Evolutionary conservation across 2,797 vertebrate genomes (phyloP).

Genomic region (Aphelocoma californica): DNA sequence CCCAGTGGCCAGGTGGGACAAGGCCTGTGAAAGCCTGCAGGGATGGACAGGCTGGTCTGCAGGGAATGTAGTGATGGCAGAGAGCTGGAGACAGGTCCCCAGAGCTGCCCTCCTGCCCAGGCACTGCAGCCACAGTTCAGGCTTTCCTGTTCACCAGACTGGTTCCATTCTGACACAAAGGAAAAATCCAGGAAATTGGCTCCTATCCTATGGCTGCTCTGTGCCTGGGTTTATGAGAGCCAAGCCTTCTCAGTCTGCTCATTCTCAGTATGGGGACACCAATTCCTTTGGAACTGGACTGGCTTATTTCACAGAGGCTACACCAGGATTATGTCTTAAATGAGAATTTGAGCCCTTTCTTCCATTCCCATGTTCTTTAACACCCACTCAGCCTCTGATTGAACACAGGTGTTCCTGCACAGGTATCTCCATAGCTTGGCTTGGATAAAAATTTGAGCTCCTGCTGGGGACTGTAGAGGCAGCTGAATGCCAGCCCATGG

Average conservation of each 20-base stretch:
- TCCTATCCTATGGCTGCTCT: neutral
- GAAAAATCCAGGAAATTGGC: neutral
- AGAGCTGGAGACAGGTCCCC: neutral
- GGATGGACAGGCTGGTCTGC: neutral
- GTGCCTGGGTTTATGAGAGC: neutral
- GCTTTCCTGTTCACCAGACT: neutral
- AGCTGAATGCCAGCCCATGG: neutral
- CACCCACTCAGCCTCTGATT: neutral
- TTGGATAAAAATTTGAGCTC: neutral
- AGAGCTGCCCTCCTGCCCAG: neutral
- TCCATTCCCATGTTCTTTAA: neutral
- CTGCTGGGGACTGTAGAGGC: neutral
- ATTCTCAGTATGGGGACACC: neutral
- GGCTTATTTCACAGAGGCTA: neutral
- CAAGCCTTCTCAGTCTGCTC: neutral
- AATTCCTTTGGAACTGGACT: neutral
- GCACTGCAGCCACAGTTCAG: neutral
- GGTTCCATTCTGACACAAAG: neutral
- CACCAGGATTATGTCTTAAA: neutral
- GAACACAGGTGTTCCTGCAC: neutral
- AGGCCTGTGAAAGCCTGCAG: neutral
- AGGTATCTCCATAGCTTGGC: neutral
- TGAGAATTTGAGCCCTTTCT: neutral
- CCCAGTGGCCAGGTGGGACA: neutral
- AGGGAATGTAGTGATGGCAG: fast-evolving